phyloP scores from a whole-genome alignment of 2,797 vertebrate species.

The Danio choprae region DNA sequence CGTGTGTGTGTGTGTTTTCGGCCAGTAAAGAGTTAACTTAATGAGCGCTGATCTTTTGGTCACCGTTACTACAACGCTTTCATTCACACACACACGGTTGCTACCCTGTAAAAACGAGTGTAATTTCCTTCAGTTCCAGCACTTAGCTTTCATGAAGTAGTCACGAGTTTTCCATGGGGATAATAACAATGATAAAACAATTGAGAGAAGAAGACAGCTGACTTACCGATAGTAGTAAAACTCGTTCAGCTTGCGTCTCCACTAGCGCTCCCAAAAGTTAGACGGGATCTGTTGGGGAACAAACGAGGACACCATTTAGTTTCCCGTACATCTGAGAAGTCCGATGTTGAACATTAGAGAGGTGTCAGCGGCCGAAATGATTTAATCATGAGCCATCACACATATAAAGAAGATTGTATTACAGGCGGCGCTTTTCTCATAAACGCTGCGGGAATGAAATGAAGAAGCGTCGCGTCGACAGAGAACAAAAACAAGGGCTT shows the following conservation, averaged over 20 bases:
- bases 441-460: background rate
- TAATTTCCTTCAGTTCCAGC: background rate
- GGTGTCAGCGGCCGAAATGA: conserved; percentile 27
- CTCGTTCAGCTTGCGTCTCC: conserved; percentile 36
- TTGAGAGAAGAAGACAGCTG: no score
- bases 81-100: conserved; percentile 24
- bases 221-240: conserved; percentile 58
- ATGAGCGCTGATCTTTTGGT: conserved; percentile 53
- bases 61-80: conserved; percentile 52
- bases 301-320: conserved; percentile 33
- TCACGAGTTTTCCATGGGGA: background rate
- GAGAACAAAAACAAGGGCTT: conserved; percentile 3
- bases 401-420: conserved; percentile 35
- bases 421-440: conserved; percentile 1
- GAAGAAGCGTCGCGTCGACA: background rate
- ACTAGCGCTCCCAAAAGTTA: conserved; percentile 20
- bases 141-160: background rate
- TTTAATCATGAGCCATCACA: conserved; percentile 47
- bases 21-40: conserved; percentile 52
- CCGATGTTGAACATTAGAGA: conserved; percentile 20
- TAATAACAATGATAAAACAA: background rate
- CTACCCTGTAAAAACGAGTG: background rate
- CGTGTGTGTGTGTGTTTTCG: background rate
- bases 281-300: conserved; percentile 50
- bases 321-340: conserved; percentile 19